These are phyloP conservation scores for Hipparchia sbordonii DNA, from an alignment of 2,888 invertebrate species.

Conservation along the genomic window DNA sequence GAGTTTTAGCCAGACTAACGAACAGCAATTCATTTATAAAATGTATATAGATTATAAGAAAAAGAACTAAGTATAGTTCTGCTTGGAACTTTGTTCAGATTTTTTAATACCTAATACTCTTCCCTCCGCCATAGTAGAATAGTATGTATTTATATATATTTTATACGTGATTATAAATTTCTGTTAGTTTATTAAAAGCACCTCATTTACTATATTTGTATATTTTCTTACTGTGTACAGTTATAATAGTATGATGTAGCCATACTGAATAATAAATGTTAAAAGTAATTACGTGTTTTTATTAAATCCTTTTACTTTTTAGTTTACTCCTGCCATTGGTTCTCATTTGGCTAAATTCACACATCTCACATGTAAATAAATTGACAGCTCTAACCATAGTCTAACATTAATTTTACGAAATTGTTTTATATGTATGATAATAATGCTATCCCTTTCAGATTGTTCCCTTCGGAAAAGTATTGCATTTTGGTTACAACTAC, in stretches of 20 bases:
- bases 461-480: too few species aligned
- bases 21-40: too few species aligned
- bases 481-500: too few species aligned
- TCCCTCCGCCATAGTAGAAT: constrained; percentile 38
- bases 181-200: constrained; percentile 31
- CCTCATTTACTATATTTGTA: constrained; percentile 37
- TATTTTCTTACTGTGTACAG: constrained; percentile 39
- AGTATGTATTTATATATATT: constrained; percentile 29
- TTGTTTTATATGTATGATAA: too few species aligned
- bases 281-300: constrained; percentile 35
- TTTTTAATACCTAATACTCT: constrained; percentile 37
- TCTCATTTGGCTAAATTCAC: not conserved
- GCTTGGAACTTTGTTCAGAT: constrained; percentile 29
- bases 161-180: constrained; percentile 23
- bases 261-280: constrained; percentile 38
- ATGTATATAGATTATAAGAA: too few species aligned
- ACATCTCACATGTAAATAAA: not conserved
- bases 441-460: too few species aligned
- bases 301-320: constrained; percentile 11
- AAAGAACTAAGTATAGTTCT: too few species aligned
- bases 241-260: constrained; percentile 33
- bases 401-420: too few species aligned
- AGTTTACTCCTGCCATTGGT: not conserved
- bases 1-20: too few species aligned
- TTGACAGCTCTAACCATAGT: not conserved